Conservation (phyloP, 1,140 invertebrate species). For the Zeugodacus cucurbitae region DNA sequence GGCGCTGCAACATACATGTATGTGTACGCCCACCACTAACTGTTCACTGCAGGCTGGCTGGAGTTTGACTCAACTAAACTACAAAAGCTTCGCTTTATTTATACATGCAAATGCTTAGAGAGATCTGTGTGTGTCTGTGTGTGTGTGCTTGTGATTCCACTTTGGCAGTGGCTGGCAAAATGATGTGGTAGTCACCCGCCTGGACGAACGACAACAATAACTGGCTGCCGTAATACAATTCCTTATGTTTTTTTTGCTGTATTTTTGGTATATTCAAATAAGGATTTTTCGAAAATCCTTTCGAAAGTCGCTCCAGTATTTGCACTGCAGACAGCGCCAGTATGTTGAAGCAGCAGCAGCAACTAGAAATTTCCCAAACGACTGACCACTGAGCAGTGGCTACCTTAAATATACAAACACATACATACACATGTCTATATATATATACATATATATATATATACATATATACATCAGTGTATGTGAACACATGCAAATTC, state of each 20-base stretch:
- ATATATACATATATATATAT: not conserved
- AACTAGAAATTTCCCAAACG: not conserved
- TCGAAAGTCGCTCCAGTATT: constrained; percentile 45
- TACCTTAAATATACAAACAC: not conserved
- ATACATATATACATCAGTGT: not conserved
- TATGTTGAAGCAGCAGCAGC: not conserved
- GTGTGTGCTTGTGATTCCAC: not conserved
- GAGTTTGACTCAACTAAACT: constrained; percentile 28
- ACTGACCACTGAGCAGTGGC: not conserved
- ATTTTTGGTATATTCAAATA: constrained; percentile 62
- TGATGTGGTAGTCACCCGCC: not conserved
- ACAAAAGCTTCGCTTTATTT: not conserved
- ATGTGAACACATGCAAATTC: not conserved
- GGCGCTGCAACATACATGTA: not conserved
- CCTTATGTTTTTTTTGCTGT: not conserved
- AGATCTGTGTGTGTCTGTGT: not conserved
- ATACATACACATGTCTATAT: not conserved
- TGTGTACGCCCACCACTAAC: not conserved
- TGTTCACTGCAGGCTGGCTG: not conserved
- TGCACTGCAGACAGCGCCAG: constrained; percentile 21
- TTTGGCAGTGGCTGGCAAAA: not conserved
- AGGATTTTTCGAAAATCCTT: constrained; percentile 60
- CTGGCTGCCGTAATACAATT: not conserved
- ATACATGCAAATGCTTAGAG: not conserved
- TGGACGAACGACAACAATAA: not conserved